Conservation (phyloP, 2,888 invertebrate genomes). For the Leptinotarsa tumamoca region DNA sequence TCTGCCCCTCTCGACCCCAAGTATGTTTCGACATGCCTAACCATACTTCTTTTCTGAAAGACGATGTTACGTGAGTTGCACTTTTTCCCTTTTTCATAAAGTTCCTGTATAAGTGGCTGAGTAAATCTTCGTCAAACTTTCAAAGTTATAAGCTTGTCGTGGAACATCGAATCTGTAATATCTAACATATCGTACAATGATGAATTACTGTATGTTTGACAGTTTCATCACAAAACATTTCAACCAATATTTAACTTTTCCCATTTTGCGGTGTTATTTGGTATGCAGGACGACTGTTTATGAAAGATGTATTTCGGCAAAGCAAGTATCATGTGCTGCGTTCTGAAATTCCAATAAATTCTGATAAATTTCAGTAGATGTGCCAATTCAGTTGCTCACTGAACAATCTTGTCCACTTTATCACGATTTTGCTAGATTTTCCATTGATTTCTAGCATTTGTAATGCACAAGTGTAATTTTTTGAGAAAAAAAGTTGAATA, state of each 20-base stretch:
- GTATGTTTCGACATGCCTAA: neutral
- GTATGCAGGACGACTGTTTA: constrained; percentile 33
- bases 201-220: constrained; percentile 43
- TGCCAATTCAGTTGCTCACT: neutral
- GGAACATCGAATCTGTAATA: constrained; percentile 32
- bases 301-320: constrained; percentile 30
- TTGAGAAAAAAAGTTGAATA: no score
- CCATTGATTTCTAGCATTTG: neutral
- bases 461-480: no score
- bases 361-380: constrained; percentile 3
- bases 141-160: neutral
- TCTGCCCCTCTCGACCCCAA: neutral
- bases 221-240: constrained; percentile 38
- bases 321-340: constrained; percentile 23
- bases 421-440: neutral
- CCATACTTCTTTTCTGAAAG: neutral
- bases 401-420: neutral
- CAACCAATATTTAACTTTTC: constrained; percentile 43
- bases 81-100: neutral
- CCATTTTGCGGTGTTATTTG: constrained; percentile 33
- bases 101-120: neutral
- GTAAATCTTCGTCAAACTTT: constrained; percentile 13
- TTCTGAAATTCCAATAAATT: neutral
- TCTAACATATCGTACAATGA: constrained; percentile 34
- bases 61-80: neutral